A percentile compares a stretch with the other conserved stretches of the same genome.
phyloP scores from a whole-genome alignment of 2,113 vertebrate species.

The Bos indicus region DNA sequence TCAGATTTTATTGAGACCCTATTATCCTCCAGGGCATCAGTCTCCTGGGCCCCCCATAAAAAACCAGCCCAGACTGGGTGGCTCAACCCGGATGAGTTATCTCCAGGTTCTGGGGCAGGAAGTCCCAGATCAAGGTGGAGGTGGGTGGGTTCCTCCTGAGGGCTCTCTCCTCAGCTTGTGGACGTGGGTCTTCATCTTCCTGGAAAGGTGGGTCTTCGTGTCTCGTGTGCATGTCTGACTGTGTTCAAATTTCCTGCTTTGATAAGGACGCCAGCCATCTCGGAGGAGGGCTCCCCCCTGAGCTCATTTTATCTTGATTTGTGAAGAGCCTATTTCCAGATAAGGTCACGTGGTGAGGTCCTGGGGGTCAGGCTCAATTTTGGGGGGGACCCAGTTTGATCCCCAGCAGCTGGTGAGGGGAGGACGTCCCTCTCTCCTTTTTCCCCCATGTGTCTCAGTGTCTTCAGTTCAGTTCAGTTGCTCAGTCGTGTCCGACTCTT shows the following conservation, averaged over 20 bases:
- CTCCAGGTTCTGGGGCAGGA: not conserved
- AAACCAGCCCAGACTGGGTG: fast-evolving
- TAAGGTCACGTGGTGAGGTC: fast-evolving
- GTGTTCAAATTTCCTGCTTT: no score
- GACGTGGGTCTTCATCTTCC: fast-evolving
- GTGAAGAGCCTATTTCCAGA: not conserved
- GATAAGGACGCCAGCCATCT: not conserved
- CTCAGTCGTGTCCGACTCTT: no score
- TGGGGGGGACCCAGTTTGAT: not conserved
- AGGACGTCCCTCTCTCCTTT: not conserved
- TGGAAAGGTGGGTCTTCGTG: fast-evolving
- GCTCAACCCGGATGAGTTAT: not conserved
- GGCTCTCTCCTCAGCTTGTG: fast-evolving
- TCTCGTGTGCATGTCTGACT: not conserved
- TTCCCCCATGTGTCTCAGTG: fast-evolving
- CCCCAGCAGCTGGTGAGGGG: no score
- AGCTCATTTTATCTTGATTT: not conserved
- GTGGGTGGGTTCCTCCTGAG: not conserved
- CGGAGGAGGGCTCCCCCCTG: not conserved
- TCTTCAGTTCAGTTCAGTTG: not conserved
- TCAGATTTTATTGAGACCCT: not conserved
- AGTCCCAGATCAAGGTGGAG: not conserved
- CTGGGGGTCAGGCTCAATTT: not conserved
- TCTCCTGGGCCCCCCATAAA: no score
- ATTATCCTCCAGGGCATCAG: not conserved